Evolutionary conservation across 1,140 invertebrate species (phyloP).

Genomic region (Zaprionus capensis): DNA sequence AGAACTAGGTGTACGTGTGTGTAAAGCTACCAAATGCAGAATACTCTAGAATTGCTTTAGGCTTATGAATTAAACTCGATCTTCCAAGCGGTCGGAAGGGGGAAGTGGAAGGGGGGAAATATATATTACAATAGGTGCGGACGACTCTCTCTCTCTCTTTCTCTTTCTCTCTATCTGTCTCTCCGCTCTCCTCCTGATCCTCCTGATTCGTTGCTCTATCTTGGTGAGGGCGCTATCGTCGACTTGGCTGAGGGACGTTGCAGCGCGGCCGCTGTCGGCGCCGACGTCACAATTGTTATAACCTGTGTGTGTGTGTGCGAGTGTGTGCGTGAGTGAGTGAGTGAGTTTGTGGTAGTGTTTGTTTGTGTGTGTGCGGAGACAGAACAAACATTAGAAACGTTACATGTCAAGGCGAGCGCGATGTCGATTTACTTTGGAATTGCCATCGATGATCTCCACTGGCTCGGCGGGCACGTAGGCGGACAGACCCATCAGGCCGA

Average conservation of each 20-base stretch:
- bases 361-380: slow-evolving; percentile 24
- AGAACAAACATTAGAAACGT: slow-evolving; percentile 52
- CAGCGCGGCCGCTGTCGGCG: slow-evolving; percentile 54
- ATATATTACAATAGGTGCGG: slow-evolving; percentile 74
- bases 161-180: too few relatives aligned
- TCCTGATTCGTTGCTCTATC: slow-evolving; percentile 56
- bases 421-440: slow-evolving; percentile 85
- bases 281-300: slow-evolving; percentile 78
- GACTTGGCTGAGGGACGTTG: slow-evolving; percentile 56
- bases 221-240: slow-evolving; percentile 77
- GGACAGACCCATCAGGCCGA: slow-evolving; percentile 85
- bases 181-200: background rate
- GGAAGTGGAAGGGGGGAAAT: slow-evolving; percentile 23
- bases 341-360: slow-evolving; percentile 23
- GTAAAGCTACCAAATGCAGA: slow-evolving; percentile 78
- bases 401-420: slow-evolving; percentile 48
- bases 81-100: background rate
- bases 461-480: slow-evolving; percentile 84
- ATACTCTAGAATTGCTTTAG: slow-evolving; percentile 66
- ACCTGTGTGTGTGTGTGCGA: slow-evolving; percentile 62
- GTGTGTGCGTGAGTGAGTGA: slow-evolving; percentile 15
- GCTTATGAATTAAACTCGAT: slow-evolving; percentile 35
- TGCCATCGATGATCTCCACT: slow-evolving; percentile 85
- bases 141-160: too few relatives aligned
- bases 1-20: slow-evolving; percentile 43